Percentiles rank a stretch among this genome's conserved stretches.
Evolutionary conservation across 2,797 vertebrate genomes (phyloP).

Genomic region (Neoniphon sammara): DNA sequence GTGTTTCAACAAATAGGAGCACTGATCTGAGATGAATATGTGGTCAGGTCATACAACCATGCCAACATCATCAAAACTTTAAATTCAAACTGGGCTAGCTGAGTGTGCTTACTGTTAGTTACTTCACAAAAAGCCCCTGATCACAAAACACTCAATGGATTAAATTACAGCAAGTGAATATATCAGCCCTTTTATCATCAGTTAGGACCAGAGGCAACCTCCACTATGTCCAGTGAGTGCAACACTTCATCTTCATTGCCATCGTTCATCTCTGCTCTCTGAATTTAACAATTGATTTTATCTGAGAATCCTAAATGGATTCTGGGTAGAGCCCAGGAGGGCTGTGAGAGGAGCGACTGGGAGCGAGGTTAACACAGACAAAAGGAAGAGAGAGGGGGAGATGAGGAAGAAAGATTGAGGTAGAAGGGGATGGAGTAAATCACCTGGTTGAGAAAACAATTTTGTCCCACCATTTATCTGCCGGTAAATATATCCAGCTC

Average conservation of each 20-base stretch:
- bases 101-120: conserved; percentile 12
- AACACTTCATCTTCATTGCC: conserved; percentile 27
- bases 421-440: conserved; percentile 56
- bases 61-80: background rate
- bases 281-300: conserved; percentile 68
- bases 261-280: conserved; percentile 62
- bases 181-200: conserved; percentile 5
- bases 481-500: conserved; percentile 16
- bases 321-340: conserved; percentile 56
- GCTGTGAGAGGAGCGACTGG: conserved; percentile 27
- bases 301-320: conserved; percentile 70
- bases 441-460: conserved; percentile 47
- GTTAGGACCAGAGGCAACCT: conserved; percentile 27
- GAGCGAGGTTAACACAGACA: conserved; percentile 55
- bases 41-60: background rate
- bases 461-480: conserved; percentile 53
- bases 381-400: conserved; percentile 34
- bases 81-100: conserved; percentile 4
- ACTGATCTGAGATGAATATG: background rate
- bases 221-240: conserved; percentile 5
- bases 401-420: conserved; percentile 56
- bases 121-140: conserved; percentile 27
- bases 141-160: conserved; percentile 7
- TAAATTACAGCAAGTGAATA: conserved; percentile 37
- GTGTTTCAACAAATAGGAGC: background rate